Evolutionary conservation across 2,797 vertebrate genomes (phyloP).

Genomic region (Melanotaenia pygmaea): DNA sequence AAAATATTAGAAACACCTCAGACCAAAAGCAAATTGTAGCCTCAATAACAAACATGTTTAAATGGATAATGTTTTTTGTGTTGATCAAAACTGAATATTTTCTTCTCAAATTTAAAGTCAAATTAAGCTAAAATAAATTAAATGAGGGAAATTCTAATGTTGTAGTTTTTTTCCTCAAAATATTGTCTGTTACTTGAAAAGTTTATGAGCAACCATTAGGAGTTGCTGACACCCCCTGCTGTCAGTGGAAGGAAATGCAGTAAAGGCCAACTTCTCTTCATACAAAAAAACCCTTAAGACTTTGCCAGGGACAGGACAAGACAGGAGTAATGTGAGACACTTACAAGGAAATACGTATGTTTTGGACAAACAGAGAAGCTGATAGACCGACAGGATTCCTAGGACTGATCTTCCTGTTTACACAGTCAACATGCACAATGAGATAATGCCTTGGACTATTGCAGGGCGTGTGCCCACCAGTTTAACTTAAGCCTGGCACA

Average conservation of each 20-base stretch:
- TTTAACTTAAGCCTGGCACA: slow-evolving; percentile 11
- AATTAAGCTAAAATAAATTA: neutral
- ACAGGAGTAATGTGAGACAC: slow-evolving; percentile 16
- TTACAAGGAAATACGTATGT: slow-evolving; percentile 39
- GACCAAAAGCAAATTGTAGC: neutral
- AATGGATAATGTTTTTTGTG: neutral
- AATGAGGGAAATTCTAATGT: neutral
- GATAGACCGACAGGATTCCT: slow-evolving; percentile 33
- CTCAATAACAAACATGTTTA: neutral
- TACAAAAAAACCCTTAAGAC: neutral
- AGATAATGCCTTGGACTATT: slow-evolving; percentile 42
- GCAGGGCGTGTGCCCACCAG: slow-evolving; percentile 10
- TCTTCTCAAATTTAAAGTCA: neutral
- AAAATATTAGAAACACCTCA: slow-evolving; percentile 10
- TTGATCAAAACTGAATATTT: neutral
- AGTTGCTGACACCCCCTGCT: slow-evolving; percentile 58
- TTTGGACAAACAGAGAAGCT: slow-evolving; percentile 35
- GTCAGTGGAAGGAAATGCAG: slow-evolving; percentile 34
- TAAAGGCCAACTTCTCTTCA: slow-evolving; percentile 12
- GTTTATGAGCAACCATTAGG: neutral
- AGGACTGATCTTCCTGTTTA: slow-evolving; percentile 50
- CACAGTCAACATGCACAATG: slow-evolving; percentile 51
- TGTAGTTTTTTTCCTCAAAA: neutral
- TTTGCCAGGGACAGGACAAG: slow-evolving; percentile 6
- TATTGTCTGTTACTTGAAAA: neutral